Evolutionary conservation across 1,140 invertebrate species (phyloP).

Genomic region (Drosophila suzukii): DNA sequence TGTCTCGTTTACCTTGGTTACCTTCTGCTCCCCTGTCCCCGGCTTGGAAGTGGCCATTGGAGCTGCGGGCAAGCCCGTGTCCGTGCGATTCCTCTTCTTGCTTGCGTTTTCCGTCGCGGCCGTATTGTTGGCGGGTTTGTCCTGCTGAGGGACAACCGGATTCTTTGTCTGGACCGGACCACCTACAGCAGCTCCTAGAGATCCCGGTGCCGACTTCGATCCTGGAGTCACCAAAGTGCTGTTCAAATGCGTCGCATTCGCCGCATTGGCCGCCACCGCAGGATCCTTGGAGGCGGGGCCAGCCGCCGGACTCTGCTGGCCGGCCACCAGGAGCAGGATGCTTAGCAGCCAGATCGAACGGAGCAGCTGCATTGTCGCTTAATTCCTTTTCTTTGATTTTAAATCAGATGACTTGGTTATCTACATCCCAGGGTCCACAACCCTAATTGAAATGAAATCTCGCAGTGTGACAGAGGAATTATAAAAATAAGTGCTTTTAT

Average conservation of each 20-base stretch:
- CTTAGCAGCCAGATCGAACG: constrained; percentile 19
- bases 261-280: not conserved
- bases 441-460: too few species aligned
- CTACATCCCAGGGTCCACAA: too few species aligned
- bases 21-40: not conserved
- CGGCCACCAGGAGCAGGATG: constrained; percentile 17
- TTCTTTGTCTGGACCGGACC: not conserved
- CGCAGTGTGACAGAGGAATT: too few species aligned
- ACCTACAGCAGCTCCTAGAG: not conserved
- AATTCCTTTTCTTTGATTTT: not conserved
- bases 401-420: too few species aligned
- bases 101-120: not conserved
- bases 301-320: constrained; percentile 1
- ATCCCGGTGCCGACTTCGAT: constrained; percentile 12
- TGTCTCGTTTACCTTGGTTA: not conserved
- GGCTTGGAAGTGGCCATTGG: not conserved
- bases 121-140: constrained; percentile 1
- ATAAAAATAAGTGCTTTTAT: too few species aligned
- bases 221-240: not conserved
- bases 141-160: not conserved
- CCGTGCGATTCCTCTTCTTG: constrained; percentile 20
- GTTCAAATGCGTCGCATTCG: not conserved
- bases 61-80: constrained; percentile 7
- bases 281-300: constrained; percentile 1
- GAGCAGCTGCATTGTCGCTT: constrained; percentile 30